phyloP scores from a whole-genome alignment of 2,113 vertebrate genomes.

The Pongo abelii region DNA sequence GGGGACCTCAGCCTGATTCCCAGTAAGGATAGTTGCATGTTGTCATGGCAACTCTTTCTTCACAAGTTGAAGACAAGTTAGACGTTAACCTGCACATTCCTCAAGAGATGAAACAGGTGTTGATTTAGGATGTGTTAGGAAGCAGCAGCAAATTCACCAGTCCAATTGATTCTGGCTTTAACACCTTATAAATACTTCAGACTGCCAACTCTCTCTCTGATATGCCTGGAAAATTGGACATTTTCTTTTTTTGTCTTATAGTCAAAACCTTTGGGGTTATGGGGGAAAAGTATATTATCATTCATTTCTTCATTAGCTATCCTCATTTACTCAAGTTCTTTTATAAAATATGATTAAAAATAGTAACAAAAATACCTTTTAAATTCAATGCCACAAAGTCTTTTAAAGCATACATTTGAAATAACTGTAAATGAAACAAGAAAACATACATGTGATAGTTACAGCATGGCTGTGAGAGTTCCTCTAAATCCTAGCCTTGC shows the following conservation, averaged over 20 bases:
- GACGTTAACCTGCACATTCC: slow-evolving; percentile 44
- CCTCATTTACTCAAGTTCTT: not conserved
- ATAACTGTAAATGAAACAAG: not conserved
- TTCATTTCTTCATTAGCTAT: not conserved
- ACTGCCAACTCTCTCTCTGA: not conserved
- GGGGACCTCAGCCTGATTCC: not conserved
- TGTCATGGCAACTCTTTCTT: slow-evolving; percentile 68
- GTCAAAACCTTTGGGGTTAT: not conserved
- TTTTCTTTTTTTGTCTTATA: not conserved
- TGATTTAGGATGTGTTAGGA: slow-evolving; percentile 60
- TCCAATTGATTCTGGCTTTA: slow-evolving; percentile 14
- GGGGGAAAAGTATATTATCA: not conserved
- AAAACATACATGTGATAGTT: not conserved
- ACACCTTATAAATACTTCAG: not conserved
- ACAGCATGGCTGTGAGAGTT: not conserved
- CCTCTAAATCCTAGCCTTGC: not conserved
- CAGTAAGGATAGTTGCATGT: not conserved
- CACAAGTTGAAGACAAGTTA: slow-evolving; percentile 44
- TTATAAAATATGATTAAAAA: slow-evolving; percentile 16
- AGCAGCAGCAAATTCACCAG: slow-evolving; percentile 38
- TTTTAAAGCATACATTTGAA: slow-evolving; percentile 13
- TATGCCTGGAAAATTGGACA: not conserved
- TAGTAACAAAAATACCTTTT: not conserved
- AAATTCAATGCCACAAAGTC: not conserved
- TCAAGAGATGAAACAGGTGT: slow-evolving; percentile 61